A percentile compares a stretch with the other conserved stretches of the same genome.
These are phyloP conservation scores for Dicerorhinus sumatrensis DNA, from an alignment of 2,113 vertebrate species.

Conservation along the genomic window DNA sequence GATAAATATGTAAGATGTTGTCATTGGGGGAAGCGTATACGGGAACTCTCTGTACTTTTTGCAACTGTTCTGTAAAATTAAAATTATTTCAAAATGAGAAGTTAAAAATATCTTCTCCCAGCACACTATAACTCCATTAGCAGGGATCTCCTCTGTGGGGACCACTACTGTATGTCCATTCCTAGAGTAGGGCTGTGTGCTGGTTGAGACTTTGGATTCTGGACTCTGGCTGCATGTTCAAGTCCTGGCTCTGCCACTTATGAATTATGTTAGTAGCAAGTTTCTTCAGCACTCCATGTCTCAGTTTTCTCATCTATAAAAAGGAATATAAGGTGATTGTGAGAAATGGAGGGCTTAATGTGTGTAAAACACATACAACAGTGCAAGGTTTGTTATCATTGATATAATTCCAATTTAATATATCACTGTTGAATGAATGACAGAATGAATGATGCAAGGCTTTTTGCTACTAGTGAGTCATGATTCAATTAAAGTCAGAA, in stretches of 20 bases:
- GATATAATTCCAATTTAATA: not conserved
- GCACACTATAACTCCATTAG: not conserved
- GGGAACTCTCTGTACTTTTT: not conserved
- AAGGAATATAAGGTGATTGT: not conserved
- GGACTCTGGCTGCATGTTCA: not conserved
- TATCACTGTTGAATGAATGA: not conserved
- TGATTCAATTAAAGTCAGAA: not conserved
- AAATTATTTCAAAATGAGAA: conserved; percentile 14
- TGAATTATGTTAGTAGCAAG: not conserved
- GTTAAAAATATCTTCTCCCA: not conserved
- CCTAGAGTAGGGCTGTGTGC: not conserved
- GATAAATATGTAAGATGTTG: not conserved
- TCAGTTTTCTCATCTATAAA: not conserved
- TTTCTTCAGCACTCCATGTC: not conserved
- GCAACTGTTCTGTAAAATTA: conserved; percentile 6
- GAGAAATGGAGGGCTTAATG: not conserved
- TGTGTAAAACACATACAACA: not conserved
- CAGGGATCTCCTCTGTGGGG: not conserved
- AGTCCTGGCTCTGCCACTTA: not conserved
- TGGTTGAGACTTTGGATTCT: not conserved
- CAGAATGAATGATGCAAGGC: not conserved
- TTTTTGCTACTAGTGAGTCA: not conserved
- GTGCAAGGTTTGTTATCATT: not conserved
- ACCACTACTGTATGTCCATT: not conserved
- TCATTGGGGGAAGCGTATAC: not conserved